Conservation (phyloP, 1,140 invertebrate species). For the Leptestheria dahalacensis region DNA sequence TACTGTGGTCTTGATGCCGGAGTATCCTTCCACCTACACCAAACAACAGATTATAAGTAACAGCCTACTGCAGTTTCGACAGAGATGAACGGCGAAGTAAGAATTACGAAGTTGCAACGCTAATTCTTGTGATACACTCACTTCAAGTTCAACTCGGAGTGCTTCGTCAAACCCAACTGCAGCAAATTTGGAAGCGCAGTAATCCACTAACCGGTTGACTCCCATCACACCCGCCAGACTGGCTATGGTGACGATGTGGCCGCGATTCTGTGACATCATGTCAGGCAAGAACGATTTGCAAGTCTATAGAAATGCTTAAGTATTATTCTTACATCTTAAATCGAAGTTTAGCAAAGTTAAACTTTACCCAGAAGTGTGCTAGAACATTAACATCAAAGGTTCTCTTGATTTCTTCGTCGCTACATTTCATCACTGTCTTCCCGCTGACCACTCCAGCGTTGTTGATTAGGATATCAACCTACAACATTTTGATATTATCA, state of each 20-base stretch:
- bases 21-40: constrained; percentile 41
- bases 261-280: constrained; percentile 78
- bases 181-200: constrained; percentile 88
- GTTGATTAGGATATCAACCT: constrained; percentile 76
- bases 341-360: neutral
- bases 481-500: constrained; percentile 4
- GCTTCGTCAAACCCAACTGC: constrained; percentile 85
- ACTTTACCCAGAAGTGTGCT: constrained; percentile 48
- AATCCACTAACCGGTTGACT: constrained; percentile 74
- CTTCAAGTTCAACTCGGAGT: constrained; percentile 53
- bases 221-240: constrained; percentile 77
- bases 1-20: constrained; percentile 70
- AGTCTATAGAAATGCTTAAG: constrained; percentile 30
- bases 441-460: constrained; percentile 89
- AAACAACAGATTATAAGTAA: constrained; percentile 7
- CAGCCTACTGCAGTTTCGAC: neutral
- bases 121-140: constrained; percentile 17
- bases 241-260: constrained; percentile 89
- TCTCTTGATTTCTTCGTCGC: constrained; percentile 49
- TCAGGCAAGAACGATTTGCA: constrained; percentile 57
- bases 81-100: neutral
- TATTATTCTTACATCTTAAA: neutral
- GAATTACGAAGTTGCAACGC: neutral
- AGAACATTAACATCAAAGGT: constrained; percentile 47
- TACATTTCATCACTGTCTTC: constrained; percentile 60